Base-by-base conservation (phyloP, 2,113 vertebrate species). In the Thymallus thymallus region DNA sequence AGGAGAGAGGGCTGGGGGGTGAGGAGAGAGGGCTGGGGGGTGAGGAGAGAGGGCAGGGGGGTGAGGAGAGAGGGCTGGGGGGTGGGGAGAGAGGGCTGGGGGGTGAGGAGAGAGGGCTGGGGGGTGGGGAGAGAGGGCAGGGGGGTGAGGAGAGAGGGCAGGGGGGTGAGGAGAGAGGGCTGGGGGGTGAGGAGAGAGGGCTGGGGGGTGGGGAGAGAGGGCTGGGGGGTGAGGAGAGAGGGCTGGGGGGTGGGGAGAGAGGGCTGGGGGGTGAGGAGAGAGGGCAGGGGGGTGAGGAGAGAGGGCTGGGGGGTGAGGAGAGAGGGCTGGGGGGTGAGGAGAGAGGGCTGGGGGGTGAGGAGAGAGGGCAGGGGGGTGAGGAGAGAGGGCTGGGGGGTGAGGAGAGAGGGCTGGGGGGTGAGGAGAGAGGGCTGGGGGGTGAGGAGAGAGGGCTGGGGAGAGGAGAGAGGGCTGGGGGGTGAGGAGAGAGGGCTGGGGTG, bases 181-280 rank as follows among this genome's bases (percentile, higher is more conserved):
- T n/a, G n/a, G n/a, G 9, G 35, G 2, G 35, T 41, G 35, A 10
- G 35, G 35, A 41, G 35, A 41, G 35, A 41, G 35, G 77, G 60
- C 56, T n/a, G 67, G 46, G 63, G 85, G 73, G 77, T 56, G 73
- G 75, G 88, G n/a, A n/a, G n/a, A n/a, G n/a, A n/a, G n/a, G n/a
- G n/a, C n/a, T n/a, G n/a, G n/a, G 9, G 35, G 2, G 35, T 41
- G 35, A 10, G 35, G 35, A 41, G 35, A 41, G 35, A 41, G 35
- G 77, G 60, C 56, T n/a, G 67, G 46, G 63, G 85, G 73, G 77
- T 56, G 73, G 75, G 88, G n/a, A n/a, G n/a, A n/a, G n/a, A n/a
- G n/a, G n/a, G n/a, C n/a, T n/a, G n/a, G n/a, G 9, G 35, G 2
- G 35, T 41, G 35, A 10, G 35, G 35, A 41, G 35, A 41, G 35